Percentiles rank a stretch among this genome's conserved stretches.
These are phyloP conservation scores for Podilymbus podiceps DNA, from an alignment of 2,113 vertebrate species.

Conservation along the genomic window DNA sequence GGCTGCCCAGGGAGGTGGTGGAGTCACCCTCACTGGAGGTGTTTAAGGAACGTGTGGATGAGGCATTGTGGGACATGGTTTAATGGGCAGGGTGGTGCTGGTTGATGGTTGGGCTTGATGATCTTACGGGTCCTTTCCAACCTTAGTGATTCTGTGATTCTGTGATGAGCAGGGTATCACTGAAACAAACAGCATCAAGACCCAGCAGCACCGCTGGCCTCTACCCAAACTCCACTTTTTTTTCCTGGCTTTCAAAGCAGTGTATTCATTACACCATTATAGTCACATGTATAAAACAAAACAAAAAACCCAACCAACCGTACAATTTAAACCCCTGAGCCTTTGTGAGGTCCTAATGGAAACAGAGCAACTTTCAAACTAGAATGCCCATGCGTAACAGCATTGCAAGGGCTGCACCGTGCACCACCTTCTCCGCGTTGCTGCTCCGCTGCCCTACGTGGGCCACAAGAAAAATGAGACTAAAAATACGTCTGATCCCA, in stretches of 20 bases:
- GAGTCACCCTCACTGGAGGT: too few relatives aligned
- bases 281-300: accelerated
- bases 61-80: too few relatives aligned
- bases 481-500: accelerated
- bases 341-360: not conserved
- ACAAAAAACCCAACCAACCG: too few relatives aligned
- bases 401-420: accelerated
- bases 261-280: accelerated
- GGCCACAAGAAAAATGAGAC: accelerated
- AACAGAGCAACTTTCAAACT: not conserved
- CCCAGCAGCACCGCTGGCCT: not conserved
- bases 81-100: too few relatives aligned
- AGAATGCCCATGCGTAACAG: accelerated
- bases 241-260: not conserved
- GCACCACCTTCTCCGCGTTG: accelerated
- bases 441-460: accelerated
- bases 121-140: too few relatives aligned
- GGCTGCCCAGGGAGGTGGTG: too few relatives aligned
- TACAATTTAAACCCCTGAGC: accelerated
- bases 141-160: too few relatives aligned
- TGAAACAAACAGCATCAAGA: not conserved
- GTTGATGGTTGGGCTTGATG: too few relatives aligned
- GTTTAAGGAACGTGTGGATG: too few relatives aligned
- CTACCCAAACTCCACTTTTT: not conserved
- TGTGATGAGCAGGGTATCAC: not conserved